A percentile compares a stretch with the other conserved stretches of the same genome.
These are phyloP conservation scores for Chaetophractus vellerosus DNA, from an alignment of 2,797 vertebrate species.

Conservation along the genomic window DNA sequence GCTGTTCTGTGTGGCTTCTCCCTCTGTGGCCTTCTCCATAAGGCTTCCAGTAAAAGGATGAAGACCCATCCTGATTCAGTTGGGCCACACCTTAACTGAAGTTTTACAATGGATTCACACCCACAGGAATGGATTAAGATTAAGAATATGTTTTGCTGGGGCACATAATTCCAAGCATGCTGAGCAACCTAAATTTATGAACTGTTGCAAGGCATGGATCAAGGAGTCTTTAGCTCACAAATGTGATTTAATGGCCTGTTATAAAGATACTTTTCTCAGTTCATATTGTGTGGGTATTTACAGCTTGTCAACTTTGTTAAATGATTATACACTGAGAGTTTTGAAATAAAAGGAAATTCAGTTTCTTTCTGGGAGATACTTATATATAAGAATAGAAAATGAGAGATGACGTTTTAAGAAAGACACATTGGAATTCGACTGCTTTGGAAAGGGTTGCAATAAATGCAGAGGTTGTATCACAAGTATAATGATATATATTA, in stretches of 20 bases:
- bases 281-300: constrained; percentile 22
- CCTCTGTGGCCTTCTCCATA: too few species aligned
- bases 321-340: neutral
- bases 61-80: too few species aligned
- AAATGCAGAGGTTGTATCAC: neutral
- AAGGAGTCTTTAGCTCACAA: neutral
- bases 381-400: neutral
- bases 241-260: neutral
- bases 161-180: too few species aligned
- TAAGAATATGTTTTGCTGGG: too few species aligned
- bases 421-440: neutral
- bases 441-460: neutral
- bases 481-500: neutral
- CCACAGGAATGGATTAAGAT: too few species aligned
- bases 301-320: neutral
- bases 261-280: neutral
- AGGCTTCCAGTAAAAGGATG: too few species aligned
- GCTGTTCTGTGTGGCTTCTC: too few species aligned
- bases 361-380: neutral
- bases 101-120: too few species aligned
- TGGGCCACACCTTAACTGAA: too few species aligned
- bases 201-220: neutral
- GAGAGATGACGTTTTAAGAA: neutral
- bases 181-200: neutral
- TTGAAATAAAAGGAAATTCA: constrained; percentile 16